Conservation (phyloP, 2,888 invertebrate genomes). For the Stenoptilia bipunctidactyla region DNA sequence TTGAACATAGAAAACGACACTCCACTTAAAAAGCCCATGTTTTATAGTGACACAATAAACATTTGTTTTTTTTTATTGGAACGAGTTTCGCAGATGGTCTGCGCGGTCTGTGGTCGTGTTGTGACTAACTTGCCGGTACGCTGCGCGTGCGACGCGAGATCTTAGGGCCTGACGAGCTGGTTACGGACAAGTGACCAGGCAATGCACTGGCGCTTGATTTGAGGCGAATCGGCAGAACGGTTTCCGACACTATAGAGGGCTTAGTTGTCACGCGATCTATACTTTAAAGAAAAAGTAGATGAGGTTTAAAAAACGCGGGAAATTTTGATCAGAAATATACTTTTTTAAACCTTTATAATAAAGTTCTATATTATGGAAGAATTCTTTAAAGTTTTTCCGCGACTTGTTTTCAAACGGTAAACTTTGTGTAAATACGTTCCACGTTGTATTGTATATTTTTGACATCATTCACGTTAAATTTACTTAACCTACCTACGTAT, state of each 20-base stretch:
- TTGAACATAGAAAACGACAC: slow-evolving; percentile 54
- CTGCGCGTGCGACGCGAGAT: slow-evolving; percentile 24
- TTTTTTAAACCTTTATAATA: too few relatives aligned
- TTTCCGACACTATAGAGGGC: neutral
- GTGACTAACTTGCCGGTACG: slow-evolving; percentile 48
- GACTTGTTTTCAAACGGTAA: too few relatives aligned
- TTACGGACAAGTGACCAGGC: slow-evolving; percentile 14
- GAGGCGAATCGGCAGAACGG: slow-evolving; percentile 2
- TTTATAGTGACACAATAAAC: slow-evolving; percentile 30
- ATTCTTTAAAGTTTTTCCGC: too few relatives aligned
- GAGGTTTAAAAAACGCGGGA: too few relatives aligned
- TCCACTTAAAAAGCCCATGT: slow-evolving; percentile 46
- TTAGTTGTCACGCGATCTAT: neutral
- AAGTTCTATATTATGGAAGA: too few relatives aligned
- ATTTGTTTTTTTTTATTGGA: slow-evolving; percentile 24
- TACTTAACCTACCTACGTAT: too few relatives aligned
- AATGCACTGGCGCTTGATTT: slow-evolving; percentile 10
- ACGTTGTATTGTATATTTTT: too few relatives aligned
- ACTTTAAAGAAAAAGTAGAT: too few relatives aligned
- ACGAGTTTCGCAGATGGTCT: slow-evolving; percentile 22
- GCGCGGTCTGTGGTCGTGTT: slow-evolving; percentile 30
- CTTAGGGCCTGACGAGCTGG: slow-evolving; percentile 10
- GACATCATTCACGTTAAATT: too few relatives aligned
- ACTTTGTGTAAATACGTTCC: too few relatives aligned
- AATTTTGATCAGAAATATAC: too few relatives aligned